Evolutionary conservation across 1,140 invertebrate genomes (phyloP), one percentile per base, ranked within the genome.

Genomic region (Chironomus striatipennis): DNA sequence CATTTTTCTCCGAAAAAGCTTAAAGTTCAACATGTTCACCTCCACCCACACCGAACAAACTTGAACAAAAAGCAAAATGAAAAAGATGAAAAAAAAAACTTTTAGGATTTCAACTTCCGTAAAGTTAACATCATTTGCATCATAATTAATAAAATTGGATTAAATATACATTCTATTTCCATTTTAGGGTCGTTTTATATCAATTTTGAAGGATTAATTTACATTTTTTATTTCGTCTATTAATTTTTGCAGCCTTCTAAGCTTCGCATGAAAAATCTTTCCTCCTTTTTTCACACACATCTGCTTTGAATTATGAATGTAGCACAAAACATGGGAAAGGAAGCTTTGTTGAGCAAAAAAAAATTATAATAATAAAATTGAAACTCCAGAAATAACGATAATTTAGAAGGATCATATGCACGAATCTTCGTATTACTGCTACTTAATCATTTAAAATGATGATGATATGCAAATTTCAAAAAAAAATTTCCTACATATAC

Each of bases 131-230:
- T 57, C 47, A 57, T 57, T 57, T 57, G 47, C 47, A 57, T 57
- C 47, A 57, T 57, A 57, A 57, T 57, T 57, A 57, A 57, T 57
- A 15, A 57, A 57, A 57, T 57, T 57, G 47, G 47, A 57, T 57
- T 57, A 57, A 57, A 57, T 12, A n/a, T 15, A 57, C 47, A 57
- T 12, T 57, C n/a, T 15, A 57, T 57, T 15, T 57, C 12, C 47
- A 57, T 57, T 57, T 12, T 15, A n/a, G 47, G 47, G 47, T 57
- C 47, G 47, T 57, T 57, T n/a, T 57, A 57, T 57, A 57, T 57
- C 47, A 57, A 57, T 57, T 57, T 57, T n/a, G 5, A n/a, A 57
- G 47, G 47, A 57, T 57, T 57, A 12, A 57, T 57, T 57, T 57
- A 10, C 47, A 57, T 57, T n/a, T 57, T n/a, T 57, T 57, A n/a